Base-by-base conservation (phyloP, 2,888 invertebrate species). In the Agonopterix alstromeriana region DNA sequence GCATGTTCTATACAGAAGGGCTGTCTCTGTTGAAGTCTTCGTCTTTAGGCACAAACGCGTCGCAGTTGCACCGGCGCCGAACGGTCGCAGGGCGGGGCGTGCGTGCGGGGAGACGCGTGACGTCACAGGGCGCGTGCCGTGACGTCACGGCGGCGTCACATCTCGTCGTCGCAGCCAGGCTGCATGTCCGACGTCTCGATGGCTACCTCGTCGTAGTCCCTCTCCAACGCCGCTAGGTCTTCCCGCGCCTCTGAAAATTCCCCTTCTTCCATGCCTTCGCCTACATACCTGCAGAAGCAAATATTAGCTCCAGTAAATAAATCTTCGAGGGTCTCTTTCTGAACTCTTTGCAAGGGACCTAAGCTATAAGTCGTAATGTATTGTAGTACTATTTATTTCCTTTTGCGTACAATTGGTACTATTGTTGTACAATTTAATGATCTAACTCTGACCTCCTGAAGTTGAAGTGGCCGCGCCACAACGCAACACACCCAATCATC, bases 201-300 rank as follows among this genome's bases (percentile, higher is more conserved):
- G 51, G 93, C 93, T 10, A 94, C 94, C 72, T 94, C 94, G 61
- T 93, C 93, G 75, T 94, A 94, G 67, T 94, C 94, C 60, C 92
- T 90, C 75, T 94, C 94, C 3, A 94, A 82, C 14, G 92, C 91
- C 47, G 92, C 93, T 56, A 95, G 84, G 79, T 95, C 94, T 70
- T 95, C 95, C 27, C 95, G 90, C 14, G 95, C 95, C 73, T 95
- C 95, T 7, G 92, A 91, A 80, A 95, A 95, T 77, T 95, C 95
- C 0, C 94, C 95, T 73, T 94, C 94, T 68, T 94, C 94, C 94
- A 95, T 95, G 48, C 95, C 95, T 75, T 95, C 94, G 42, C 93
- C 94, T 43, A 93, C 93, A 77, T 93, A 96, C 96, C 94, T 90
- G 72, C 4, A 9, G 17, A 10, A 17, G 3, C 10, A 42, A 42